Conservation (phyloP, 2,797 vertebrate genomes). For the Amniataba percoides region DNA sequence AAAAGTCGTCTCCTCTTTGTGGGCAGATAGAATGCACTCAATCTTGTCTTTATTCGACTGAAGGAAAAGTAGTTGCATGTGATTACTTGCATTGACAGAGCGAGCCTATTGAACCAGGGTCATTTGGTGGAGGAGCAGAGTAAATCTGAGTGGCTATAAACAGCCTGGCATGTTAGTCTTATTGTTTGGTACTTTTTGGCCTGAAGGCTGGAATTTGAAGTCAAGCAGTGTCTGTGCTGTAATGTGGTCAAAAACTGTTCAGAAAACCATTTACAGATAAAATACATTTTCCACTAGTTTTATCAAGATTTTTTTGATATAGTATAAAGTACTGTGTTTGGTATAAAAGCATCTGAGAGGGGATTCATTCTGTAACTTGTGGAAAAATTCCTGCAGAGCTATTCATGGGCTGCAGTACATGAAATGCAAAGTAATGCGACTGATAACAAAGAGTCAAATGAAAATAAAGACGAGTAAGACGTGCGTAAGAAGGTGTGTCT, state of each 20-base stretch:
- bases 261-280: slow-evolving; percentile 11
- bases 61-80: slow-evolving; percentile 2
- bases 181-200: slow-evolving; percentile 12
- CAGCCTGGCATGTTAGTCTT: background rate
- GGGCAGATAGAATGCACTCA: background rate
- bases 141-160: background rate
- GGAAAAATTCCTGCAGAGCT: background rate
- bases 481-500: background rate
- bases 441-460: background rate
- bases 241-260: slow-evolving; percentile 7
- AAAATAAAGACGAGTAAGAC: background rate
- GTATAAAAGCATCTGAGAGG: background rate
- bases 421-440: background rate
- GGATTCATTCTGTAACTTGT: background rate
- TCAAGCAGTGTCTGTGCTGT: background rate
- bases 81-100: slow-evolving; percentile 13
- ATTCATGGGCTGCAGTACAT: background rate
- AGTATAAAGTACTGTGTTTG: background rate
- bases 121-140: slow-evolving; percentile 3
- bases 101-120: background rate
- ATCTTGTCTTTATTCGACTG: slow-evolving; percentile 11
- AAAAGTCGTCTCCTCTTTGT: background rate
- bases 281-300: background rate
- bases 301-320: background rate
- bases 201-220: background rate